phyloP scores from a whole-genome alignment of 2,113 vertebrate species.

The Anser cygnoides region DNA sequence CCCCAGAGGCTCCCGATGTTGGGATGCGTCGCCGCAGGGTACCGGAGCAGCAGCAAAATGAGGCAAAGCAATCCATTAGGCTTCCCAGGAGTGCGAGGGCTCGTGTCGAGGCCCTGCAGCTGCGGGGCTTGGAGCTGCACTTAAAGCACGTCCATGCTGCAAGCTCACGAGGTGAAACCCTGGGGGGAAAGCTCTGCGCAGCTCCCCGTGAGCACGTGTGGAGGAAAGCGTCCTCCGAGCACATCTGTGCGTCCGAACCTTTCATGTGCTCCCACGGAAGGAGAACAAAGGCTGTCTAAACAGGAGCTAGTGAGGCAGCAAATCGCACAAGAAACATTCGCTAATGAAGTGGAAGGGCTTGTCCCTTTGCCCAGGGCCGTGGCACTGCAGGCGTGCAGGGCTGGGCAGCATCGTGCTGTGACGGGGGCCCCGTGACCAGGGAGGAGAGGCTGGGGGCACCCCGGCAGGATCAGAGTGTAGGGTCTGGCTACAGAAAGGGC shows the following conservation, averaged over 20 bases:
- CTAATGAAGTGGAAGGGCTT: slow-evolving; percentile 74
- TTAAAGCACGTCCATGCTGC: not conserved
- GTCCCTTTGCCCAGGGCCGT: slow-evolving; percentile 39
- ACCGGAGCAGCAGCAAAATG: not conserved
- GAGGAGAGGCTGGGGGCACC: not conserved
- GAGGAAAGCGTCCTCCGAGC: not conserved
- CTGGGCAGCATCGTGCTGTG: not conserved
- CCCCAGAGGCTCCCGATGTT: not conserved
- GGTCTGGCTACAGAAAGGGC: not conserved
- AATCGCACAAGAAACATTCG: slow-evolving; percentile 63
- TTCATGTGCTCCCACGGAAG: not conserved
- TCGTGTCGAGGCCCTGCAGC: not conserved
- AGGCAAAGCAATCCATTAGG: not conserved
- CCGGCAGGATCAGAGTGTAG: not conserved
- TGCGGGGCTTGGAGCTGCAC: not conserved
- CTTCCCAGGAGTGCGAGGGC: not conserved
- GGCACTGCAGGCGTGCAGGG: not conserved
- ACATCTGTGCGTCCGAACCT: not conserved
- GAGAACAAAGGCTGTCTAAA: slow-evolving; percentile 65
- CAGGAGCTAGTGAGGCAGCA: slow-evolving; percentile 64
- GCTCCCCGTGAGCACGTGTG: not conserved
- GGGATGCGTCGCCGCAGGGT: not conserved
- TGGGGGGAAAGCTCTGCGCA: not conserved
- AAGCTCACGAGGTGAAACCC: not conserved
- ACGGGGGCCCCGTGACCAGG: not conserved